phyloP scores from a whole-genome alignment of 2,888 invertebrate genomes.

The Cheilosia soror region DNA sequence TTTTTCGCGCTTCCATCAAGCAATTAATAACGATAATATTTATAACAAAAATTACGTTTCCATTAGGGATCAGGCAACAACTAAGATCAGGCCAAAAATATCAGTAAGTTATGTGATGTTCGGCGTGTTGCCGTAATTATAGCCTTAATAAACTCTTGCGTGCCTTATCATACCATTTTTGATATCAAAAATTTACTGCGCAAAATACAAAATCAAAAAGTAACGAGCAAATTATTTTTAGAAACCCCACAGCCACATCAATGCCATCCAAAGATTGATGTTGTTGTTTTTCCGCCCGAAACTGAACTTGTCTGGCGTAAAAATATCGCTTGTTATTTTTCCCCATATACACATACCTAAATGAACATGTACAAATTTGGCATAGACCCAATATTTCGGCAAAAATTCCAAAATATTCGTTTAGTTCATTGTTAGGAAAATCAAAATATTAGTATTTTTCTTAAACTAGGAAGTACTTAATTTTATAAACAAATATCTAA shows the following conservation, averaged over 20 bases:
- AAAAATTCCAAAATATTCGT: background rate
- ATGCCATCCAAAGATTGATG: constrained; percentile 37
- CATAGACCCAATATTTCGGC: background rate
- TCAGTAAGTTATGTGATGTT: no score
- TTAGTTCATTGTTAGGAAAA: background rate
- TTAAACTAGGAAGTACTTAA: background rate
- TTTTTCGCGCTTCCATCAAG: no score
- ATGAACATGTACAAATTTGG: background rate
- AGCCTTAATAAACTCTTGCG: background rate
- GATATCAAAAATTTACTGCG: constrained; percentile 30
- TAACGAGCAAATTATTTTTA: constrained; percentile 26
- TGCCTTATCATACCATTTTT: constrained; percentile 12
- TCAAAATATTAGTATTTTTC: background rate
- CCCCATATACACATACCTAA: background rate
- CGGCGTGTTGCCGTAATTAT: constrained; percentile 5
- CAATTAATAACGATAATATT: no score
- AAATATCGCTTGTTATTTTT: background rate
- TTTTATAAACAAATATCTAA: background rate
- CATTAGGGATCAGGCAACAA: no score
- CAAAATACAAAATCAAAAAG: constrained; percentile 21
- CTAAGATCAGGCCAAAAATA: no score
- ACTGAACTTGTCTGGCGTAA: constrained; percentile 5
- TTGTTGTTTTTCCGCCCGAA: constrained; percentile 36
- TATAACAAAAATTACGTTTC: no score
- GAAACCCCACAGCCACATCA: constrained; percentile 26